Percentiles rank a stretch among this genome's conserved stretches.
phyloP scores from a whole-genome alignment of 2,888 invertebrate species.

The Andrena haemorrhoa region DNA sequence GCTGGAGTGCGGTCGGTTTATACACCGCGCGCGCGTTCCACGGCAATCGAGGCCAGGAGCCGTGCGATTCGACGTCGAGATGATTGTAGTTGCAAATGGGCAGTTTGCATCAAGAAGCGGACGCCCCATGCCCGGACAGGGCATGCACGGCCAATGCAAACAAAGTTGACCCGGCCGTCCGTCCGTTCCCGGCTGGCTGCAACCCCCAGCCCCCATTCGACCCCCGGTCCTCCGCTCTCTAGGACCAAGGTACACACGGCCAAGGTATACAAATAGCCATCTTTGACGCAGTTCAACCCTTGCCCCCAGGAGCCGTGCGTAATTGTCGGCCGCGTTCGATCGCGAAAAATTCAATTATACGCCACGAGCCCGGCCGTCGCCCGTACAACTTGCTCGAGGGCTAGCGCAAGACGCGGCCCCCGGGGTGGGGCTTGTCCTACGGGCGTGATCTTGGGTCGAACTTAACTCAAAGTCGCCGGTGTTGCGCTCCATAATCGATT shows the following conservation, averaged over 20 bases:
- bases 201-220: constrained; percentile 59
- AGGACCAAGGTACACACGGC: constrained; percentile 75
- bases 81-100: constrained; percentile 85
- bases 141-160: constrained; percentile 82
- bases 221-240: constrained; percentile 60
- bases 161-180: constrained; percentile 82
- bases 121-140: constrained; percentile 72
- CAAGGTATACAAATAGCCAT: constrained; percentile 79
- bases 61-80: constrained; percentile 80
- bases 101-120: constrained; percentile 84
- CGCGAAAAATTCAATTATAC: constrained; percentile 66
- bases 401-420: too few relatives aligned
- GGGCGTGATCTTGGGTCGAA: too few relatives aligned
- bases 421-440: too few relatives aligned
- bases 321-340: constrained; percentile 60
- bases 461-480: background rate
- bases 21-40: constrained; percentile 73
- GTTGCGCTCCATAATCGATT: background rate
- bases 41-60: constrained; percentile 71
- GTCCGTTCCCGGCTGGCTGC: constrained; percentile 69
- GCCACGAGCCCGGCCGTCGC: too few relatives aligned
- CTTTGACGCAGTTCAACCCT: constrained; percentile 74
- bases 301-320: constrained; percentile 52
- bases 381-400: too few relatives aligned
- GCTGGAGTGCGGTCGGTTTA: constrained; percentile 81